Evolutionary conservation across 2,888 invertebrate species (phyloP), one percentile per base, ranked within the genome.

Genomic region (Nemoura dubitans): DNA sequence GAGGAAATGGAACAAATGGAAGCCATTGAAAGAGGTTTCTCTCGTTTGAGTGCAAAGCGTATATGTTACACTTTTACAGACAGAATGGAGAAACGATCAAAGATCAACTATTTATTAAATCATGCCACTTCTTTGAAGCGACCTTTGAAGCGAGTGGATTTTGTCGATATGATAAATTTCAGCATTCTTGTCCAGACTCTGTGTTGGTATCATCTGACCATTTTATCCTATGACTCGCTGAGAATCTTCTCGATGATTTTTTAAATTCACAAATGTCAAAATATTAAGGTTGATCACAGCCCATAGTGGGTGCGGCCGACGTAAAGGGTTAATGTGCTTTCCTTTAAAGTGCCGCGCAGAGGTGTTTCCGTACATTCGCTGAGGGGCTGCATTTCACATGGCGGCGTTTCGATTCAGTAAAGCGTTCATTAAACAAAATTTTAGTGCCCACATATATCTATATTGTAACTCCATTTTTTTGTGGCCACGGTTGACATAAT

Each of bases 31-130:
- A 43, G 43, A 83, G 83, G 43, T 16, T 83, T 83, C n/a, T 42
- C 30, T 36, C 43, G 36, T 83, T 83, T 83, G 83, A 83, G 83
- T 83, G 83, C 78, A 78, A 78, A 78, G 78, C 28, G 78, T 59
- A 59, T 59, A 59, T 59, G 59, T 59, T 21, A 59, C 59, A 59
- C 59, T 59, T 59, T 36, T 16, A 59, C 59, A 59, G 59, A 59
- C 16, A 59, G 59, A 59, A 21, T 59, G 59, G 59, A 21, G 36
- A 59, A 59, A 59, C 59, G 59, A 59, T 59, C 59, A 59, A 21
- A 59, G 59, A 59, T 59, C 59, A 59, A 59, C 16, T 59, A 59
- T 59, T 59, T 59, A 59, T 59, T 59, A 59, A 59, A 59, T 59
- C 59, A 59, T 59, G 59, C 59, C 59, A 59, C 59, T 59, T 59